phyloP scores from a whole-genome alignment of 2,888 invertebrate genomes.

The Leptinotarsa rubiginosa region DNA sequence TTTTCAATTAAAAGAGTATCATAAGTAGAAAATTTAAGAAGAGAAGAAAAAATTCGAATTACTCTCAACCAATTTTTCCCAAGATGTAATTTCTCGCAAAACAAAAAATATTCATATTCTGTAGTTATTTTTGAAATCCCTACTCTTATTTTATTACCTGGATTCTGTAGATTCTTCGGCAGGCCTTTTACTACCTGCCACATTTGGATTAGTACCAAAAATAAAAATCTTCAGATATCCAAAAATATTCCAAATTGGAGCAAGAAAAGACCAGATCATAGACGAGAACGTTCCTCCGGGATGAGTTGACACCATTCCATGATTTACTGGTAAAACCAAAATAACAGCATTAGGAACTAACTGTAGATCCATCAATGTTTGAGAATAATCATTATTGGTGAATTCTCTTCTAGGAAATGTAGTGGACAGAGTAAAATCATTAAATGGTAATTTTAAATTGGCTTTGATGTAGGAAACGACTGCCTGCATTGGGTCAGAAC shows the following conservation, averaged over 20 bases:
- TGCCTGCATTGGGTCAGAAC: slow-evolving; percentile 74
- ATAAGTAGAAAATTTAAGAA: no score
- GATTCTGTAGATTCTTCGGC: slow-evolving; percentile 31
- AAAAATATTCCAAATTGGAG: slow-evolving; percentile 72
- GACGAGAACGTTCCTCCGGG: slow-evolving; percentile 66
- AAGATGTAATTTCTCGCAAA: not conserved
- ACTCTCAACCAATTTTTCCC: not conserved
- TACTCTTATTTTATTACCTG: not conserved
- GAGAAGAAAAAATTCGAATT: not conserved
- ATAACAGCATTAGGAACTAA: slow-evolving; percentile 83
- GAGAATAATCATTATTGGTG: slow-evolving; percentile 67
- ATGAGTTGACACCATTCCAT: slow-evolving; percentile 47
- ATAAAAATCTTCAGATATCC: slow-evolving; percentile 68
- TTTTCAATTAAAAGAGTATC: no score
- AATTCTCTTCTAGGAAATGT: slow-evolving; percentile 82
- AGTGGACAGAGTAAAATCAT: slow-evolving; percentile 79
- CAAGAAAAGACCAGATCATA: slow-evolving; percentile 72
- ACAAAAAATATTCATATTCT: not conserved
- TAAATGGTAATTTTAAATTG: slow-evolving; percentile 64
- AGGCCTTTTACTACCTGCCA: slow-evolving; percentile 54
- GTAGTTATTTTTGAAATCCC: not conserved
- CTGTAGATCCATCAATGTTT: slow-evolving; percentile 74
- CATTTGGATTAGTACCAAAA: slow-evolving; percentile 54
- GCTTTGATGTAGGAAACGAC: slow-evolving; percentile 65
- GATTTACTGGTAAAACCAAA: slow-evolving; percentile 75